Conservation (phyloP, 2,113 vertebrate species). For the Aix galericulata region DNA sequence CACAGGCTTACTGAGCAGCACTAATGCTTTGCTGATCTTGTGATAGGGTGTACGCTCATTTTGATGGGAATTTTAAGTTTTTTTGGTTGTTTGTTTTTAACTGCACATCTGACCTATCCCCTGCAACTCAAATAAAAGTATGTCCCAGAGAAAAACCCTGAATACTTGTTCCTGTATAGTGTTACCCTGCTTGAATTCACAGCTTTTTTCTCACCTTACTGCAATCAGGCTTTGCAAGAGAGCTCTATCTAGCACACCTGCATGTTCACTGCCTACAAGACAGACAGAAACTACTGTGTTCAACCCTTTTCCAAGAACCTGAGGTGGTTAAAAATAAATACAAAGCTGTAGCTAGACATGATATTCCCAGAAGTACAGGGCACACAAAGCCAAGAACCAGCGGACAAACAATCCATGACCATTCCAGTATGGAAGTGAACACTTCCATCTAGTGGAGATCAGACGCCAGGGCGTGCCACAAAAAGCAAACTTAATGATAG, state of each 20-base stretch:
- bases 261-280: background rate
- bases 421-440: fast-evolving
- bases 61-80: background rate
- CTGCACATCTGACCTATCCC: background rate
- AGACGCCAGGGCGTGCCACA: background rate
- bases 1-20: background rate
- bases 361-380: fast-evolving
- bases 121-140: fast-evolving
- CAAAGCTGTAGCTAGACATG: background rate
- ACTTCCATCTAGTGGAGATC: constrained; percentile 58
- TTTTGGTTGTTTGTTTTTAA: too few species aligned
- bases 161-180: background rate
- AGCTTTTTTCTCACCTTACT: background rate
- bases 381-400: background rate
- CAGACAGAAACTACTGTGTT: background rate
- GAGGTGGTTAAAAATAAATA: background rate
- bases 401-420: fast-evolving
- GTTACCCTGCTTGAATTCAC: background rate
- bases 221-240: fast-evolving
- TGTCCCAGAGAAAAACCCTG: background rate
- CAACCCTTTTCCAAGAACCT: background rate
- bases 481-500: fast-evolving
- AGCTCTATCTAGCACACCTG: background rate
- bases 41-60: too few species aligned
- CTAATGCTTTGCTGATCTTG: background rate